A percentile compares a stretch with the other conserved stretches of the same genome.
Evolutionary conservation across 2,888 invertebrate species (phyloP).

Genomic region (Pollenia labialis): DNA sequence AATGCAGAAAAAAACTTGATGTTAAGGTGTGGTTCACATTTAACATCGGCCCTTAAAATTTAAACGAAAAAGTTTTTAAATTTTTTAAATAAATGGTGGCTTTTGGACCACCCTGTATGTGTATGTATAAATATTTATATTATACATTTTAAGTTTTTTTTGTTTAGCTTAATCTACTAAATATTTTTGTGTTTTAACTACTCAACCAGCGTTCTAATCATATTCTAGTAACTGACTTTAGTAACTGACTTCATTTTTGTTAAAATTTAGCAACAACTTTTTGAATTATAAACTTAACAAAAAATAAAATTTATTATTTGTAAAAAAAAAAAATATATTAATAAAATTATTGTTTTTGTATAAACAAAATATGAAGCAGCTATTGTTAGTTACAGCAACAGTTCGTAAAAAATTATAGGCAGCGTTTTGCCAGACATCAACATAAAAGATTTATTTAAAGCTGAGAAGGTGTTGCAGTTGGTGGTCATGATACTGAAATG

Average conservation of each 20-base stretch:
- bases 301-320: too few species aligned
- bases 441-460: background rate
- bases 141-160: too few species aligned
- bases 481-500: background rate
- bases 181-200: background rate
- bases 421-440: background rate
- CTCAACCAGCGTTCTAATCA: background rate
- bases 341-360: background rate
- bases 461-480: too few species aligned
- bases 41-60: too few species aligned
- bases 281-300: background rate
- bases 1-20: too few species aligned
- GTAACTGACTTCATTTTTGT: background rate
- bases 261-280: background rate
- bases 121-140: too few species aligned
- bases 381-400: background rate
- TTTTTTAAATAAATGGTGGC: too few species aligned
- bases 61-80: too few species aligned
- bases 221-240: background rate
- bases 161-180: background rate
- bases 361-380: background rate
- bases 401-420: too few species aligned
- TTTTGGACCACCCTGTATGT: too few species aligned
- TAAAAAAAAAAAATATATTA: background rate
- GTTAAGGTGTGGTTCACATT: too few species aligned